Evolutionary conservation across 2,113 vertebrate genomes (phyloP).

Genomic region (Engystomops pustulosus): DNA sequence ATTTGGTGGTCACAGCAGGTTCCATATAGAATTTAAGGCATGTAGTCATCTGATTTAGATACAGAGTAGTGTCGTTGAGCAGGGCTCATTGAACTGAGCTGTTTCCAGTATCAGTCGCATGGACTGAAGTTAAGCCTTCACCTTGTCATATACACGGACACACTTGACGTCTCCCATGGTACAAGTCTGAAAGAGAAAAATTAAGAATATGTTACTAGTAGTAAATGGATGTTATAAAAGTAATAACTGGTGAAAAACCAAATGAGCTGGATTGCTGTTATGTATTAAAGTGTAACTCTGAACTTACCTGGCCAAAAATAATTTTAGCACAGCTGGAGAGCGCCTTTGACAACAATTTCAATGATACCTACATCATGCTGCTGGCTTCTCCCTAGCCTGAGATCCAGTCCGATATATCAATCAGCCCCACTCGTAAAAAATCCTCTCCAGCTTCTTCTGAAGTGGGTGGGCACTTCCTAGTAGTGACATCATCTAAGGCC

Average conservation of each 20-base stretch:
- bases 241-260: not conserved
- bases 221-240: not conserved
- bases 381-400: too few species aligned
- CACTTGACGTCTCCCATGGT: constrained; percentile 78
- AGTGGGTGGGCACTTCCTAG: too few species aligned
- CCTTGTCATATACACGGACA: constrained; percentile 78
- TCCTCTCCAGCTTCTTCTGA: too few species aligned
- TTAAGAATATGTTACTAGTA: not conserved
- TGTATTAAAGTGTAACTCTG: too few species aligned
- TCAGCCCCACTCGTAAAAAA: too few species aligned
- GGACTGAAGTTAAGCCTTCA: constrained; percentile 69
- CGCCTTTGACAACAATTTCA: too few species aligned
- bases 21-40: constrained; percentile 12
- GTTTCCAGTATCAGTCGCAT: constrained; percentile 56
- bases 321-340: too few species aligned
- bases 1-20: constrained; percentile 36
- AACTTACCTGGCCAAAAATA: too few species aligned
- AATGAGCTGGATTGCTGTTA: not conserved
- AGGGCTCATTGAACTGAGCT: constrained; percentile 58
- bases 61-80: constrained; percentile 9
- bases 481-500: too few species aligned
- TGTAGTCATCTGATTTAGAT: constrained; percentile 14
- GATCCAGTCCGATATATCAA: too few species aligned
- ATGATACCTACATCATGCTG: too few species aligned
- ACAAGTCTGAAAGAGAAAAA: constrained; percentile 73